Conservation (phyloP, 2,797 vertebrate species). For the Cygnus olor region DNA sequence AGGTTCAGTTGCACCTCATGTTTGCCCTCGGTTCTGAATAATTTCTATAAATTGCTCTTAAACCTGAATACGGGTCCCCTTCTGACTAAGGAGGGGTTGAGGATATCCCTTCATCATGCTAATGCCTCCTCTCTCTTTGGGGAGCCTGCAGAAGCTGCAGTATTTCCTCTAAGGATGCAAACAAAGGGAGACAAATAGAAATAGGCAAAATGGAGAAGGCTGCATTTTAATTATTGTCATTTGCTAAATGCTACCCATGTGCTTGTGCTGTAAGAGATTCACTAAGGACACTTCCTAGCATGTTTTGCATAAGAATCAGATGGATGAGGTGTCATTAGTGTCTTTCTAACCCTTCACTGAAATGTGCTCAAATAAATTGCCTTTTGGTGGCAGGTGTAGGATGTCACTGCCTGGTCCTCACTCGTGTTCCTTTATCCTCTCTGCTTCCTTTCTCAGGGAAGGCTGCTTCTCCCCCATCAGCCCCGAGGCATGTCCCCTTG, state of each 20-base stretch:
- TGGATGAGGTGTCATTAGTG: not conserved
- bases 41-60: not conserved
- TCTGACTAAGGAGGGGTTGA: not conserved
- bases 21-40: not conserved
- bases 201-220: not conserved
- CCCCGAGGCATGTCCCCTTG: conserved; percentile 87
- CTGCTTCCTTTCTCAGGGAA: conserved; percentile 81
- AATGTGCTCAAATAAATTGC: not conserved
- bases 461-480: conserved; percentile 85
- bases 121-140: not conserved
- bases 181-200: not conserved
- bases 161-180: not conserved
- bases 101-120: not conserved
- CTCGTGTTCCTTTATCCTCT: not conserved
- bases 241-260: not conserved
- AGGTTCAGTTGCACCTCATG: not conserved
- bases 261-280: not conserved
- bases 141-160: not conserved
- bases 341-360: not conserved
- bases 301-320: not conserved
- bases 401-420: not conserved
- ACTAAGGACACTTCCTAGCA: not conserved
- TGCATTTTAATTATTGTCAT: not conserved
- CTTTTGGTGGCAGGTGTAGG: not conserved
- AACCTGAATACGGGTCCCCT: not conserved